phyloP scores from a whole-genome alignment of 2,113 vertebrate genomes.

The Cromileptes altivelis region DNA sequence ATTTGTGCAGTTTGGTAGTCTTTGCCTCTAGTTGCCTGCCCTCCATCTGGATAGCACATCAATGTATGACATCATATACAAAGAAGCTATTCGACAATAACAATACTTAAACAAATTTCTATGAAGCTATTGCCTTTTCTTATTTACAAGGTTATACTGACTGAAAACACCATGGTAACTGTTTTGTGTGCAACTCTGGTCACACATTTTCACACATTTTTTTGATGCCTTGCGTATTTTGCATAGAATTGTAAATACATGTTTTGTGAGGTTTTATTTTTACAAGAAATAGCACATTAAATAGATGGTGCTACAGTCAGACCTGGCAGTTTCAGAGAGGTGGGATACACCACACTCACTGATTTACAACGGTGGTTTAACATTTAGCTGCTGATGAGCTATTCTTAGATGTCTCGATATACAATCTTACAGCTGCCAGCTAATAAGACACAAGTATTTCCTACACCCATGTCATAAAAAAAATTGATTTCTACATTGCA shows the following conservation, averaged over 20 bases:
- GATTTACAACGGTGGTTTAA: constrained; percentile 17
- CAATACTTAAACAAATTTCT: background rate
- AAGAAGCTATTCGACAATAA: background rate
- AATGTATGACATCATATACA: no score
- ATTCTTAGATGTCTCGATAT: background rate
- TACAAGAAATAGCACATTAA: background rate
- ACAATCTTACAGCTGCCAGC: background rate
- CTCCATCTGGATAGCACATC: no score
- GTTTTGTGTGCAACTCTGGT: background rate
- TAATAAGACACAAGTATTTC: constrained; percentile 1
- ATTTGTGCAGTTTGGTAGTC: no score
- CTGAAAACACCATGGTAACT: background rate
- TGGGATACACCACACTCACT: background rate
- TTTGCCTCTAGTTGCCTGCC: no score
- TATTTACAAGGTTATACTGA: background rate
- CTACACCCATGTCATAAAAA: no score
- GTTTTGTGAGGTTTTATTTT: background rate
- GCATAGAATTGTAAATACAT: background rate
- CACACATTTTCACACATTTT: background rate
- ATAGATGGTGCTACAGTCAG: background rate
- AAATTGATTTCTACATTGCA: no score
- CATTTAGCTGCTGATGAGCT: background rate
- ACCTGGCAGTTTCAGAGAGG: background rate
- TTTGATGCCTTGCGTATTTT: background rate
- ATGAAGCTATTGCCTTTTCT: background rate